Evolutionary conservation across 2,888 invertebrate genomes (phyloP), one percentile per base, ranked within the genome.

Genomic region (Gastrophysa polygoni): DNA sequence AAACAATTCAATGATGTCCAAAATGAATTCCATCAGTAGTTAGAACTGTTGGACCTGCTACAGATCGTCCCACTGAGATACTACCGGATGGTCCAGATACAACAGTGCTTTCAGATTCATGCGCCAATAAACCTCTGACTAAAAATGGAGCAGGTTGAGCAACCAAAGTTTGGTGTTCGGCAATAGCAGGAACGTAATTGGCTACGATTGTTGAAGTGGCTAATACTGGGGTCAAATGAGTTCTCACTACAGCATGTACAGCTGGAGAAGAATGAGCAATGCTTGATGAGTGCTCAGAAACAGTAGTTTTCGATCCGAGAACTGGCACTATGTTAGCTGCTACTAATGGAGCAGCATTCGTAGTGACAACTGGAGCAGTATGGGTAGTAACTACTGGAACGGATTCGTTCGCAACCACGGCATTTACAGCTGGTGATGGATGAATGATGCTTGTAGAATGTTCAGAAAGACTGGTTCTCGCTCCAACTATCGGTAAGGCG

Each of bases 251-350:
- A 52, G 47, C 59, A 50, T 43, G 16, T 10, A 32, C 17, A 46
- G 46, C 14, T n/a, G 24, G 24, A 20, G 47, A 46, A 2, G 59
- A 32, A 52, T 59, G 59, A 2, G 43, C 34, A 32, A 47, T 52
- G 11, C 48, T 28, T 11, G 38, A 48, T n/a, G 61, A 47, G 17
- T 51, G 32, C 7, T 61, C 54, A 6, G 49, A 47, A 17, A 48
- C 28, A 1, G 50, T 58, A 10, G 32, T 57, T 46, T 59, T 59
- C 1, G 38, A 38, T n/a, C 47, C 59, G 7, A 50, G n/a, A 2
- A 29, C 54, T 32, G 47, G 52, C 1, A 38, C 46, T n/a, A 56
- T 24, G 10, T 51, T 18, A n/a, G 38, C 24, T 21, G 58, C 38
- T 38, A 34, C 47, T 18, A 54, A 32, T 16, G 52, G 46, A 21